Base-by-base conservation (phyloP, 1,140 invertebrate species). In the Cherax quadricarinatus region DNA sequence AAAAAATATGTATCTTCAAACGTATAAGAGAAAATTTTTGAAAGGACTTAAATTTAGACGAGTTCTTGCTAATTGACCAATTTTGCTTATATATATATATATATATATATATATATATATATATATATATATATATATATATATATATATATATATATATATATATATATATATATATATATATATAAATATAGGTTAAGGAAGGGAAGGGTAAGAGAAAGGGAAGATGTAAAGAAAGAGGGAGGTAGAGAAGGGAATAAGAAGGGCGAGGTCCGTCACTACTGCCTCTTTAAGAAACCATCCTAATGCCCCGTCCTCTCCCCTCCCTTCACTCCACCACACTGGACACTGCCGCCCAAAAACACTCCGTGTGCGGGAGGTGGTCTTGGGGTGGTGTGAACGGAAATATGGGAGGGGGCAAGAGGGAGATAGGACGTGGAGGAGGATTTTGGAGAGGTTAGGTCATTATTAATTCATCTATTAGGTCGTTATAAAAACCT, bases 211-310 rank as follows among this genome's bases (percentile, higher is more conserved):
- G 51, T 24, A 53, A 24, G 9, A 24, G 48, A 53, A 53, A 80
- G 24, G 24, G 51, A 60, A 70, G 30, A 12, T 21, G 41, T 57
- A 75, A 21, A 24, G 66, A 90, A 41, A 78, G 30, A 30, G 24
- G 16, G 53, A 48, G 73, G n/a, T 48, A 57, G 51, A 60, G 73
- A 30, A 24, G 24, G 51, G 75, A 10, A 49, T 48, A 0, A 18
- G 30, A 21, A 5, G 51, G 49, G 7, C 49, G 78, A 41, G 75
- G 90, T 91, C 90, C 73, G 48, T 91, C 90, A 87, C 90, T 86
- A 91, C 85, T 91, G 83, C 90, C 90, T 91, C 90, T 91, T 91
- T 91, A 91, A 91, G 90, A 91, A 91, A 84, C 88, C 88, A 60
- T 80, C 83, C 75, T 80, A 73, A 80, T 62, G 80, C 66, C 88